Evolutionary conservation across 2,113 vertebrate species (phyloP), one percentile per base, ranked within the genome.

Genomic region (Sakesphorus luctuosus): DNA sequence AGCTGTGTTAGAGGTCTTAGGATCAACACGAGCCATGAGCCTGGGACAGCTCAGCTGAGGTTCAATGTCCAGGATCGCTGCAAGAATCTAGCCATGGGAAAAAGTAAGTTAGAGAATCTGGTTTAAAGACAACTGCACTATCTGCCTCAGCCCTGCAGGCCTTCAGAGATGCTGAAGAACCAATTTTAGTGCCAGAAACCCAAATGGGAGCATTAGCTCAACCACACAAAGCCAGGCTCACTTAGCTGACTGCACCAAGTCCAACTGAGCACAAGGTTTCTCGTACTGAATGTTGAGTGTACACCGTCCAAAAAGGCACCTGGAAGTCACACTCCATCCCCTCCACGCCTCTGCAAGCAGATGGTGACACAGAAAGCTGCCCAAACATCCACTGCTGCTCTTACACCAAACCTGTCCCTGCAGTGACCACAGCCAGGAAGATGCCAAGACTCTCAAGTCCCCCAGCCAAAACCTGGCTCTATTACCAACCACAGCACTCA

Each of bases 31-130:
- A 63, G 36, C 29, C 63, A 58, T 0, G 0, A 84, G 61, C 14
- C 67, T 26, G 10, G 0, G 0, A 28, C 52, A 84, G 29, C 21
- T 16, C 55, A 62, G 7, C 9, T 16, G 49, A 86, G 50, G 28
- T 61, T 23, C 3, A 6, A 65, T 3, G 3, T 11, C 31, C 31
- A 55, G 52, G 50, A 89, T 20, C 5, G 0, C 43, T 49, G 59
- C 20, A 66, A 44, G 25, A 71, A 55, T 5, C 36, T 9, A n/a
- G 28, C 8, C 4, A 0, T 0, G 13, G 26, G 31, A 52, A 40
- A 46, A 71, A 55, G 49, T 23, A 49, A 84, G 5, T 13, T 28
- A 25, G 50, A 75, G 13, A 75, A 63, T 6, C 59, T 59, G n/a
- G 18, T 72, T 71, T 71, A 35, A 43, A 56, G 61, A 43, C 18